phyloP scores from a whole-genome alignment of 2,113 vertebrate genomes.

The Plectropomus leopardus region DNA sequence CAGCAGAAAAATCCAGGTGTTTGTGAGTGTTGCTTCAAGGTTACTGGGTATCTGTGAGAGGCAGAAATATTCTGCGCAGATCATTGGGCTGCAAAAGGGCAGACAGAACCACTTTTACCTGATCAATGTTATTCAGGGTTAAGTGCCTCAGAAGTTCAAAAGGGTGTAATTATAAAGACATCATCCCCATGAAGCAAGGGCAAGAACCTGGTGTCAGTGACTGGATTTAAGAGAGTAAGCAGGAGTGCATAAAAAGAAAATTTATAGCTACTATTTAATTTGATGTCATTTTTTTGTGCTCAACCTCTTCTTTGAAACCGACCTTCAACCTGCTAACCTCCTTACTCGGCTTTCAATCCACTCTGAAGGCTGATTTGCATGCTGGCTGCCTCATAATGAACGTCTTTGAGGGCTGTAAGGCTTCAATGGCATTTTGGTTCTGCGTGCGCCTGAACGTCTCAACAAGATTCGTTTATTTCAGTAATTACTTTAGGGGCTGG shows the following conservation, averaged over 20 bases:
- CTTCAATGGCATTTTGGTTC: slow-evolving; percentile 47
- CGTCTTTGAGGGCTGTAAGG: slow-evolving; percentile 46
- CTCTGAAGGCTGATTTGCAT: slow-evolving; percentile 60
- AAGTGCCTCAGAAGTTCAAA: slow-evolving; percentile 23
- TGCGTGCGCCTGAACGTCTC: slow-evolving; percentile 13
- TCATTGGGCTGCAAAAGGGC: slow-evolving; percentile 11
- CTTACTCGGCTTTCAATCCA: slow-evolving; percentile 27
- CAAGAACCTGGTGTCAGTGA: slow-evolving; percentile 6
- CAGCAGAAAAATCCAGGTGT: slow-evolving; percentile 27
- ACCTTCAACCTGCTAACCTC: slow-evolving; percentile 19
- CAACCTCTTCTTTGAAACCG: slow-evolving; percentile 15
- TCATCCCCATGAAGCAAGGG: slow-evolving; percentile 3
- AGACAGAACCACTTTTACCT: slow-evolving; percentile 24
- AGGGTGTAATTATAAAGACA: slow-evolving; percentile 41
- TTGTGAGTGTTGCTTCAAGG: slow-evolving; percentile 43
- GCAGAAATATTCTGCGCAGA: slow-evolving; percentile 13
- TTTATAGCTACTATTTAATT: slow-evolving; percentile 7
- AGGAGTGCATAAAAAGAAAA: too few relatives aligned
- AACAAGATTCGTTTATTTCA: slow-evolving; percentile 55
- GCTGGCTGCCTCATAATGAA: slow-evolving; percentile 52
- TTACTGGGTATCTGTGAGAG: slow-evolving; percentile 39
- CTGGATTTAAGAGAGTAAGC: not conserved
- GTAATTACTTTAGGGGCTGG: slow-evolving; percentile 58
- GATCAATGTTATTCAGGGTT: slow-evolving; percentile 29
- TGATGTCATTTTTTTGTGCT: slow-evolving; percentile 18